Percentiles rank a stretch among this genome's conserved stretches.
These are phyloP conservation scores for Gobio gobio DNA, from an alignment of 2,113 vertebrate species.

Conservation along the genomic window DNA sequence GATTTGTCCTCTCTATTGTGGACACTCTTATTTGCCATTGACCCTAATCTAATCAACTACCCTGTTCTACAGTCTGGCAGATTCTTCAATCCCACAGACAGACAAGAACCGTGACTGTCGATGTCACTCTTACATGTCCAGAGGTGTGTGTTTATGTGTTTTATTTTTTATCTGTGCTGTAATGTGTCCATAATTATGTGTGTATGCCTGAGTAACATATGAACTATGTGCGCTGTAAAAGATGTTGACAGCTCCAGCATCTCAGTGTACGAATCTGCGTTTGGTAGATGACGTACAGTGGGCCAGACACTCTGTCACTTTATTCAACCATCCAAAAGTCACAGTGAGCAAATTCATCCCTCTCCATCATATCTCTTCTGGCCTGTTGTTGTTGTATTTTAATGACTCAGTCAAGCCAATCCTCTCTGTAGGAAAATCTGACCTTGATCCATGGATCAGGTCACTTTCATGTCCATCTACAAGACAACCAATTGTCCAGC, in stretches of 20 bases:
- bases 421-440: slow-evolving; percentile 66
- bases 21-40: not conserved
- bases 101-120: slow-evolving; percentile 73
- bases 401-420: not conserved
- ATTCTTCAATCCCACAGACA: slow-evolving; percentile 72
- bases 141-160: slow-evolving; percentile 51
- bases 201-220: slow-evolving; percentile 50
- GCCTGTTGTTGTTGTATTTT: not conserved
- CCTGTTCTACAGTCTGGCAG: slow-evolving; percentile 64
- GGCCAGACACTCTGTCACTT: slow-evolving; percentile 60
- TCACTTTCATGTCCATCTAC: slow-evolving; percentile 71
- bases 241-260: slow-evolving; percentile 17
- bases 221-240: not conserved
- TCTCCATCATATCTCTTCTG: not conserved
- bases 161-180: slow-evolving; percentile 10
- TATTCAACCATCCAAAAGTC: slow-evolving; percentile 74
- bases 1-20: not conserved
- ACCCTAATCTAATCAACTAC: not conserved
- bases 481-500: slow-evolving; percentile 61
- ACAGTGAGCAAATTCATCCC: slow-evolving; percentile 62
- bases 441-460: slow-evolving; percentile 74
- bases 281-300: slow-evolving; percentile 73
- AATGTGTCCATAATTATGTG: slow-evolving; percentile 49
- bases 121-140: slow-evolving; percentile 68
- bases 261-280: slow-evolving; percentile 62